phyloP scores from a whole-genome alignment of 1,140 invertebrate genomes.

The Aphaenogaster rudis region DNA sequence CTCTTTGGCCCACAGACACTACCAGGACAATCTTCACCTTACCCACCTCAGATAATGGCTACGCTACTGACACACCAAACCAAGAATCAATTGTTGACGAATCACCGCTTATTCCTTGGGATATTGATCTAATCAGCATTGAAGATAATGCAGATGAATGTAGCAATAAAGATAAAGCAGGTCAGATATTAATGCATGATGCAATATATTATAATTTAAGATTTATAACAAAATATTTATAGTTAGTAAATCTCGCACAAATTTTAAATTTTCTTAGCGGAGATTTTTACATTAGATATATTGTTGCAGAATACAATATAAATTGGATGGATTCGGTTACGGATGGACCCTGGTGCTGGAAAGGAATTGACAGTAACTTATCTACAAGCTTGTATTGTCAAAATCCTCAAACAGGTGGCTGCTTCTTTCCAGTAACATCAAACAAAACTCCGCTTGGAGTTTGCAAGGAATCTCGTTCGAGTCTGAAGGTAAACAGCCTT shows the following conservation, averaged over 20 bases:
- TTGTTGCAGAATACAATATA: constrained; percentile 46
- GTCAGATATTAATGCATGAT: constrained; percentile 37
- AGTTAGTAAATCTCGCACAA: background rate
- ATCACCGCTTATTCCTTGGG: constrained; percentile 83
- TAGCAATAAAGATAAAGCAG: constrained; percentile 74
- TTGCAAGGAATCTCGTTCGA: constrained; percentile 79
- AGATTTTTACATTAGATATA: background rate
- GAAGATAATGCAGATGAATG: constrained; percentile 79
- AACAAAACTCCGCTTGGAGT: constrained; percentile 79
- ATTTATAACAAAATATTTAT: constrained; percentile 41
- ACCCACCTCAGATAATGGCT: constrained; percentile 76
- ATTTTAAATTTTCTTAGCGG: background rate
- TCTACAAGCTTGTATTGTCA: constrained; percentile 73
- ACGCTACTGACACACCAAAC: constrained; percentile 75
- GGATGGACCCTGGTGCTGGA: constrained; percentile 84
- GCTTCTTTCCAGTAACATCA: constrained; percentile 79
- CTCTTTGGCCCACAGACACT: constrained; percentile 84
- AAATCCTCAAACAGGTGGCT: constrained; percentile 77
- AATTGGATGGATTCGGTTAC: constrained; percentile 82
- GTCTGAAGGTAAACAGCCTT: constrained; percentile 76
- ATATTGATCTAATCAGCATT: constrained; percentile 82
- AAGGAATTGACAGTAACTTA: constrained; percentile 79
- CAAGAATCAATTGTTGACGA: constrained; percentile 81
- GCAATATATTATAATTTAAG: constrained; percentile 27
- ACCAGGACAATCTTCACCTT: constrained; percentile 78